Evolutionary conservation across 2,113 vertebrate species (phyloP), one percentile per base, ranked within the genome.

Genomic region (Amphiprion ocellaris): DNA sequence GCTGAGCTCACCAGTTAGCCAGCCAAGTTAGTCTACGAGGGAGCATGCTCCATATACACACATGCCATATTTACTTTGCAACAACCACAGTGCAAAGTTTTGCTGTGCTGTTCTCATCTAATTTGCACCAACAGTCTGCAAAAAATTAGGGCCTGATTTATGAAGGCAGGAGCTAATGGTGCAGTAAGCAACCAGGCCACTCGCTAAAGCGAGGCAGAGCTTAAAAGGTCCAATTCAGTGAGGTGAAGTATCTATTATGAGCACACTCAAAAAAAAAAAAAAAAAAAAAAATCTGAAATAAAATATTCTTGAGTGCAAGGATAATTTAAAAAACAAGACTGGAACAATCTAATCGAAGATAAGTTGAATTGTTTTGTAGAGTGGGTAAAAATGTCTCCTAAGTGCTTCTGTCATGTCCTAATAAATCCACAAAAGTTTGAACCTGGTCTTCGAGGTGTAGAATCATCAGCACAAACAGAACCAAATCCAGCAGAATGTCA

Each of bases 1-100:
- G 87, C 91, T 92, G 91, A 91, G 90, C 75, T 83, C 89, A 87
- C 56, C 39, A 56, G 71, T 77, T 56, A 70, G 52, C 46, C 69
- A 56, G 83, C 86, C 84, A 85, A 88, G 70, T 76, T 65, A 64
- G 79, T 84, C 73, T 61, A 58, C 70, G 33, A 55, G 67, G 79
- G 37, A 26, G 24, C 62, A 49, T 41, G 53, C 63, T 79, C 53
- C 16, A 24, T 39, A 77, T 44, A 66, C 64, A 72, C 69, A 63
- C 21, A 62, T 50, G 19, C 56, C 61, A 53, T 73, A 66, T 87
- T 89, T 85, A 79, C 79, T 82, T 84, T 75, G 58, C 59, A 81
- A 66, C 63, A 76, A 83, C 26, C 33, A 62, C 52, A 66, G 28
- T 39, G 28, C 54, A 72, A 75, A 62, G 37, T 37, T 80, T 26